Conservation (phyloP, 2,797 vertebrate genomes). For the Emys orbicularis region DNA sequence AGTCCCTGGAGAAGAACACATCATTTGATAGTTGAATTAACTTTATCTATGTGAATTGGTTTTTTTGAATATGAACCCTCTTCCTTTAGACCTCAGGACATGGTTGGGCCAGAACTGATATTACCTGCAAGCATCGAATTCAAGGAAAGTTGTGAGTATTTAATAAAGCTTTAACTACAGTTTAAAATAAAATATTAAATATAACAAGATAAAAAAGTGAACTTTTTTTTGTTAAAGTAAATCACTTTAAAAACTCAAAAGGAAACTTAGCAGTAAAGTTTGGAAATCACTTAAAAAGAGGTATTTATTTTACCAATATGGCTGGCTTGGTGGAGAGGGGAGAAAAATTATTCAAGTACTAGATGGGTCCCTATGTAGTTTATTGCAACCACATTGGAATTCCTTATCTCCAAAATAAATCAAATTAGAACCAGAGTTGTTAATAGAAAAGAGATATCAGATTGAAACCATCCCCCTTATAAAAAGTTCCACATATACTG, state of each 20-base stretch:
- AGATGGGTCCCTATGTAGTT: not conserved
- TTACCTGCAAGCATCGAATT: conserved; percentile 97
- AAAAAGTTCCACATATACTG: not conserved
- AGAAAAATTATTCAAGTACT: not conserved
- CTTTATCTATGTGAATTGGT: not conserved
- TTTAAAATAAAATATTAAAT: not conserved
- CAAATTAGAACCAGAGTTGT: not conserved
- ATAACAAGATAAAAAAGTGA: not conserved
- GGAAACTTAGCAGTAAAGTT: not conserved
- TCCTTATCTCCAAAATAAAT: not conserved
- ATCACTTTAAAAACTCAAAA: not conserved
- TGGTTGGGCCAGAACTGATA: conserved; percentile 87
- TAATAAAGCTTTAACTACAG: not conserved
- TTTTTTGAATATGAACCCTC: conserved; percentile 48
- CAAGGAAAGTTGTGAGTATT: conserved; percentile 95
- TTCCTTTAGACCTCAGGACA: conserved; percentile 89
- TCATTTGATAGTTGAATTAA: conserved; percentile 34
- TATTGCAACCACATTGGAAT: conserved; percentile 1
- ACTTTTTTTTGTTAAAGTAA: not conserved
- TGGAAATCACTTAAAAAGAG: not conserved
- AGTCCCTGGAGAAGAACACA: conserved; percentile 41
- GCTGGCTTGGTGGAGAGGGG: not conserved
- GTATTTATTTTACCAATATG: not conserved
- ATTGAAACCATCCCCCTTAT: not conserved
- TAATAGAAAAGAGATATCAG: not conserved